phyloP scores from a whole-genome alignment of 2,113 vertebrate species.

The Centropus bengalensis region DNA sequence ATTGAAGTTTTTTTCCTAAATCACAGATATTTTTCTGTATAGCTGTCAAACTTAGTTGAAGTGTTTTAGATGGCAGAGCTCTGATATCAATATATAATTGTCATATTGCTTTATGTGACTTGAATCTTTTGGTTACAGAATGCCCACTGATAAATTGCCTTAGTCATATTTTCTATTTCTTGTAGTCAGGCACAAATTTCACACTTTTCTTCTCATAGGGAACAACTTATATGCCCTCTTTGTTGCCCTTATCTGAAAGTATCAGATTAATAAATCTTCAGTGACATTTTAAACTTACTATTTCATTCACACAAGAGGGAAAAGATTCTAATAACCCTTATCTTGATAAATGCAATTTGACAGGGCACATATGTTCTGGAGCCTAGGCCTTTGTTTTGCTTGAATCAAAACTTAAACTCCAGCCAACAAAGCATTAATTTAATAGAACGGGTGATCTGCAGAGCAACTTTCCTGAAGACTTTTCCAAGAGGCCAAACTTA shows the following conservation, averaged over 20 bases:
- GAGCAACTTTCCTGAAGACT: slow-evolving; percentile 2
- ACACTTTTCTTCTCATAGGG: not conserved
- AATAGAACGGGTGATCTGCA: not conserved
- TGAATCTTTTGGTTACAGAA: not conserved
- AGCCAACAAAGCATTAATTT: slow-evolving; percentile 32
- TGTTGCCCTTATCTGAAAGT: slow-evolving; percentile 63
- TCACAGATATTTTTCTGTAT: not conserved
- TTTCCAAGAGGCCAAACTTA: not conserved
- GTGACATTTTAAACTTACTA: slow-evolving; percentile 68
- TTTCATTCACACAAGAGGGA: slow-evolving; percentile 68
- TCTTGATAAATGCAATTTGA: slow-evolving; percentile 69
- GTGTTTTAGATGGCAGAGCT: not conserved
- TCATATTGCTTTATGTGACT: not conserved
- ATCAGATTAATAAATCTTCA: slow-evolving; percentile 72
- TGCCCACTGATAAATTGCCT: slow-evolving; percentile 37
- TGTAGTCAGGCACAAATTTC: not conserved
- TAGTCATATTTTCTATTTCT: slow-evolving; percentile 52
- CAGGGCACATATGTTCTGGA: slow-evolving; percentile 42
- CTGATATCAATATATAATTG: not conserved
- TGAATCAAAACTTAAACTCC: slow-evolving; percentile 33
- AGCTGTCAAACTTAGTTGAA: not conserved
- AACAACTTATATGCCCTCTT: not conserved
- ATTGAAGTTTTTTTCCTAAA: not conserved
- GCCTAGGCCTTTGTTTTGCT: slow-evolving; percentile 55
- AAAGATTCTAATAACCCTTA: slow-evolving; percentile 69